phyloP scores from a whole-genome alignment of 2,113 vertebrate species.

The Blennius ocellaris region DNA sequence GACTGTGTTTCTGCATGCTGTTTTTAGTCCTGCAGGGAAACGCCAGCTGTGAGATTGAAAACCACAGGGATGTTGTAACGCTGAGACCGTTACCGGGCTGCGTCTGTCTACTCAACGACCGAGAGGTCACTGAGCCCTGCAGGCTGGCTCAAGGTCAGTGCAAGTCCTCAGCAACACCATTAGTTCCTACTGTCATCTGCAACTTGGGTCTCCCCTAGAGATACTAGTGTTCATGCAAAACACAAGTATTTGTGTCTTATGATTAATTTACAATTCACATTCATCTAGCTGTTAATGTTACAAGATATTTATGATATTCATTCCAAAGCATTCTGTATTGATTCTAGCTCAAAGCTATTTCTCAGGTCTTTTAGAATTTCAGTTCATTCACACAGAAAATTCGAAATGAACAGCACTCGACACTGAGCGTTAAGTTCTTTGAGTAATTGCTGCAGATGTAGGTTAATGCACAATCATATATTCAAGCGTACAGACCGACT shows the following conservation, averaged over 20 bases:
- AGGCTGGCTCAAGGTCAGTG: conserved; percentile 92
- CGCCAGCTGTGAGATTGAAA: conserved; percentile 90
- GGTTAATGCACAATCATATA: conserved; percentile 24
- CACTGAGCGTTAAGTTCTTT: background rate
- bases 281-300: too few relatives aligned
- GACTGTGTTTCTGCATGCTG: conserved; percentile 28
- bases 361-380: background rate
- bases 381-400: conserved; percentile 9
- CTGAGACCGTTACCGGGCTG: conserved; percentile 85
- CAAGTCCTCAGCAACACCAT: conserved; percentile 3
- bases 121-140: conserved; percentile 86
- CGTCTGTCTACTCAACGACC: conserved; percentile 88
- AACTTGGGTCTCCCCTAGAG: background rate
- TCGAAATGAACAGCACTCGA: background rate
- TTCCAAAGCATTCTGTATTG: too few relatives aligned
- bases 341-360: background rate
- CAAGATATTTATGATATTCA: too few relatives aligned
- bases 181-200: background rate
- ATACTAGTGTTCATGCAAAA: too few relatives aligned
- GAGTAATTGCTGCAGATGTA: conserved; percentile 9
- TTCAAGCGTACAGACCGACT: background rate
- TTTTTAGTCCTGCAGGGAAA: conserved; percentile 88
- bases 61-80: conserved; percentile 87
- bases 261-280: too few relatives aligned
- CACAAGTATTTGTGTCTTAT: too few relatives aligned